phyloP scores from a whole-genome alignment of 2,113 vertebrate genomes.

The Trichomycterus rosablanca region DNA sequence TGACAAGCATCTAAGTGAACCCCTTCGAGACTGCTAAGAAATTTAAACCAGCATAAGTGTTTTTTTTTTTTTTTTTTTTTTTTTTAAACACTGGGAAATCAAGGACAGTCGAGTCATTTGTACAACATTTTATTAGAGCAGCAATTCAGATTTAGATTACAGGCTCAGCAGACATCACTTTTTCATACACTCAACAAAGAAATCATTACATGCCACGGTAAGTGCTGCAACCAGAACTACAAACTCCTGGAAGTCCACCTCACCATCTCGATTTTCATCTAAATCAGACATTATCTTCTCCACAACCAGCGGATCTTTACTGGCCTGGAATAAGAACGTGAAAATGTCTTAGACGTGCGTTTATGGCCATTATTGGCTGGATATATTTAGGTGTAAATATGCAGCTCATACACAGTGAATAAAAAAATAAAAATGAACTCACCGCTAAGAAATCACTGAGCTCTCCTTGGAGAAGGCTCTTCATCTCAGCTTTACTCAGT shows the following conservation, averaged over 20 bases:
- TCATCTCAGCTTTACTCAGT: constrained; percentile 83
- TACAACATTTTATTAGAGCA: constrained; percentile 26
- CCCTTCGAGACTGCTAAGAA: too few species aligned
- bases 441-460: constrained; percentile 75
- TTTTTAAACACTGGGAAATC: too few species aligned
- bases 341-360: too few species aligned
- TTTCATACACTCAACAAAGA: constrained; percentile 64
- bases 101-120: too few species aligned
- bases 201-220: constrained; percentile 85
- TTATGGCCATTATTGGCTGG: too few species aligned
- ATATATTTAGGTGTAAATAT: too few species aligned
- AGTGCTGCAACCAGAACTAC: constrained; percentile 81
- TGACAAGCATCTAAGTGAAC: too few species aligned
- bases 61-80: too few species aligned
- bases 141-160: not conserved
- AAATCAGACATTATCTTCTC: constrained; percentile 86
- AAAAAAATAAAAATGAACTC: constrained; percentile 54
- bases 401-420: too few species aligned
- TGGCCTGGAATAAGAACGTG: constrained; percentile 52
- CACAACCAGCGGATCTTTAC: constrained; percentile 72
- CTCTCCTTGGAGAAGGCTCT: constrained; percentile 74
- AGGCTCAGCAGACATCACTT: constrained; percentile 3
- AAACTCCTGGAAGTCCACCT: constrained; percentile 93
- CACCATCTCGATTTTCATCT: constrained; percentile 81
- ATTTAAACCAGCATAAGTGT: too few species aligned